A percentile compares a stretch with the other conserved stretches of the same genome.
phyloP scores from a whole-genome alignment of 2,113 vertebrate genomes.

The Neomonachus schauinslandi region DNA sequence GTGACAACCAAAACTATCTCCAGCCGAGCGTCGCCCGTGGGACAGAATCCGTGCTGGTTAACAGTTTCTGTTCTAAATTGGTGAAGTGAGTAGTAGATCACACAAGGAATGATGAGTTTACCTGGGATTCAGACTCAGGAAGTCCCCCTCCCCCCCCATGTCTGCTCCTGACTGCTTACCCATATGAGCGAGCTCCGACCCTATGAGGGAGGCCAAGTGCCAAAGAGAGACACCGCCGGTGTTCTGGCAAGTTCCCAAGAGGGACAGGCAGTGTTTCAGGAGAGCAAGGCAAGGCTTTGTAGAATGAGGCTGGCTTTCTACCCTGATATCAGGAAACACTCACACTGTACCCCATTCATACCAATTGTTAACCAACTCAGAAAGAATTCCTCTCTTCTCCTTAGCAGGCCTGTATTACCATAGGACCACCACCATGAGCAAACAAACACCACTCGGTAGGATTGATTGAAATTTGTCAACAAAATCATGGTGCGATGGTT shows the following conservation, averaged over 20 bases:
- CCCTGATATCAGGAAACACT: fast-evolving
- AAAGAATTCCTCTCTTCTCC: neutral
- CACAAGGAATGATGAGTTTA: neutral
- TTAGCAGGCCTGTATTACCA: neutral
- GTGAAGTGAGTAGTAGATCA: neutral
- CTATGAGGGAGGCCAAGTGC: fast-evolving
- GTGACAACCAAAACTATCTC: neutral
- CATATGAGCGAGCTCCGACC: neutral
- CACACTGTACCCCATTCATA: fast-evolving
- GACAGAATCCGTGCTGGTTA: fast-evolving
- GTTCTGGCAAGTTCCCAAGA: neutral
- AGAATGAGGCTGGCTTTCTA: fast-evolving
- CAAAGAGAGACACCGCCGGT: fast-evolving
- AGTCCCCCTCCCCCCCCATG: neutral
- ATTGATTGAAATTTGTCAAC: neutral
- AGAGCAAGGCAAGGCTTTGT: neutral
- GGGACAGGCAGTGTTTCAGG: neutral
- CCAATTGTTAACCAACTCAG: fast-evolving
- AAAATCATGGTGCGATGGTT: neutral
- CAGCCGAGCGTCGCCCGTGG: neutral
- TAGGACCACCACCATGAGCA: neutral
- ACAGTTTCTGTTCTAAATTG: neutral
- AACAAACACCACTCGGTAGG: neutral
- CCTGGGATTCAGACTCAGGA: neutral
- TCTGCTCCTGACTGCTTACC: neutral